Percentiles rank a stretch among this genome's conserved stretches.
Evolutionary conservation across 2,888 invertebrate species (phyloP).

Genomic region (Monopis laevigella): DNA sequence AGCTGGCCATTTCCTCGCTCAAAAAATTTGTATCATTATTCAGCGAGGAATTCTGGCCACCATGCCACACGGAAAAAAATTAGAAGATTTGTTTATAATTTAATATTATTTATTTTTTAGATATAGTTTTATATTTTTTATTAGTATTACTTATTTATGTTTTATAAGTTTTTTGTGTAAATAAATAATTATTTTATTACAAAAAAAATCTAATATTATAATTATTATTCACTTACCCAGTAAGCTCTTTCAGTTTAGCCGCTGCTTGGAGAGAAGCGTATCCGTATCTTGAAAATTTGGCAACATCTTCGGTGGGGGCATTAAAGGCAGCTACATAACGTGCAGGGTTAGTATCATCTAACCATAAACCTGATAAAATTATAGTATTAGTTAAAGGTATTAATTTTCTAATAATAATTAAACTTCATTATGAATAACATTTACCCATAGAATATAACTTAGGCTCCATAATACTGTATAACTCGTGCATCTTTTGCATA

Average conservation of each 20-base stretch:
- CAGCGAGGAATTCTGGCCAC: too few relatives aligned
- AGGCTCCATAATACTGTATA: slow-evolving; percentile 73
- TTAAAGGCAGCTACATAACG: slow-evolving; percentile 77
- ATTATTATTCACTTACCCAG: slow-evolving; percentile 63
- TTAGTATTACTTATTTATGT: too few relatives aligned
- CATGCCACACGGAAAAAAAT: too few relatives aligned
- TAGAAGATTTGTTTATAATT: too few relatives aligned
- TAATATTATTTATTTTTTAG: too few relatives aligned
- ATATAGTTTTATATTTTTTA: too few relatives aligned
- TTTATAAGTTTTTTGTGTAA: too few relatives aligned
- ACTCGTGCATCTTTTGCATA: slow-evolving; percentile 71
- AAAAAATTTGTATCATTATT: too few relatives aligned
- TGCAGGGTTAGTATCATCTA: slow-evolving; percentile 72
- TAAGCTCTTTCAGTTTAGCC: slow-evolving; percentile 59
- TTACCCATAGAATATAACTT: slow-evolving; percentile 75
- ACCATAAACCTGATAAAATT: slow-evolving; percentile 66
- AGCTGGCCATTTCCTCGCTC: too few relatives aligned
- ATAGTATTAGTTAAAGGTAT: too few relatives aligned
- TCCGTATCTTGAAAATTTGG: slow-evolving; percentile 70
- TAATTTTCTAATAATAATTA: not conserved
- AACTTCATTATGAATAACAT: slow-evolving; percentile 20
- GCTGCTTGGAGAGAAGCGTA: slow-evolving; percentile 76
- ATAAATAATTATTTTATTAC: too few relatives aligned
- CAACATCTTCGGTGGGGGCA: slow-evolving; percentile 70
- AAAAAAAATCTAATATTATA: too few relatives aligned